Evolutionary conservation across 1,140 invertebrate species (phyloP), one percentile per base, ranked within the genome.

Genomic region (Berghia stephanieae): DNA sequence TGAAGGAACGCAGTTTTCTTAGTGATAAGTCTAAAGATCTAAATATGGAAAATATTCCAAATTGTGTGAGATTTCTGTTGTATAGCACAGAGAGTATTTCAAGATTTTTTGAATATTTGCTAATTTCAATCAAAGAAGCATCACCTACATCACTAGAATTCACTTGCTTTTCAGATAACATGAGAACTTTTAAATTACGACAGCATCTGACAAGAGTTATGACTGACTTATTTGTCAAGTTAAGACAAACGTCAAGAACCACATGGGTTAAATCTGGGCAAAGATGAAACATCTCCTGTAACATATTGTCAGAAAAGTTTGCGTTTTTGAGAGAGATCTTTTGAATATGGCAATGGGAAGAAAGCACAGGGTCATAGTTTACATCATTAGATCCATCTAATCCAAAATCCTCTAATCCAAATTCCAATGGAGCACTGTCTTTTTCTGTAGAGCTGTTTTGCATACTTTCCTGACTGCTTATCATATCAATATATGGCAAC

Each of bases 191-290:
- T 8, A 75, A 27, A 49, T 63, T 75, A 27, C 52, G 72, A 27
- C 72, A 75, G 42, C n/a, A 75, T 63, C 49, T 75, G 52, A 44
- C 72, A 16, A 75, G 36, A 40, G 52, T 63, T 13, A 38, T 63
- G 55, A 75, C 49, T 34, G 49, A 27, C 4, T 49, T 63, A 36
- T 75, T 44, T n/a, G 52, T 63, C 1, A 75, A 42, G 42, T 18
- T 1, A 34, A 27, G 60, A 43, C n/a, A 40, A 31, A 40, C 55
- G 63, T 75, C 72, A 5, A 75, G 40, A 40, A 57, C 43, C 16
- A 75, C 55, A 21, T 43, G 49, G 2, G 72, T 75, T 40, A 75
- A 40, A 63, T 75, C 72, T 43, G 72, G 72, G 27, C 72, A 75
- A 6, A 36, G 31, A 63, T 16, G 60, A 31, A 75, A 60, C 13